Conservation (phyloP, 2,888 invertebrate species). For the Amblyjoppa fuscipennis region DNA sequence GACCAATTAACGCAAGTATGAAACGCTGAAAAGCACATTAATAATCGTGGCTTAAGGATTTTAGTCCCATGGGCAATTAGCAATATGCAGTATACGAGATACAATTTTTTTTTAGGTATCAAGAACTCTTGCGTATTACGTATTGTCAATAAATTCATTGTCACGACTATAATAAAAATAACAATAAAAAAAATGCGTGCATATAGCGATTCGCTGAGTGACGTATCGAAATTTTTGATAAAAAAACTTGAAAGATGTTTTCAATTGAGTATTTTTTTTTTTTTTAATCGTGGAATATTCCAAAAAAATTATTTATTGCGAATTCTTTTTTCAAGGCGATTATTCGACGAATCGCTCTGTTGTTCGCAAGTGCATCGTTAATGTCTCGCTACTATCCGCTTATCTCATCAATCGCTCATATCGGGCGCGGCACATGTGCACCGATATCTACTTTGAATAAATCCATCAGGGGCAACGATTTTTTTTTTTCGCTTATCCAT, state of each 20-base stretch:
- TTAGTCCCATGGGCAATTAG: too few relatives aligned
- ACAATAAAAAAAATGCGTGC: too few relatives aligned
- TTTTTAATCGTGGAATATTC: conserved; percentile 37
- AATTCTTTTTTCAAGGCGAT: not conserved
- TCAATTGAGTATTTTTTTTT: not conserved
- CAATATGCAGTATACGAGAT: too few relatives aligned
- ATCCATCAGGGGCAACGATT: conserved; percentile 41
- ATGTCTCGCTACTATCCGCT: conserved; percentile 31
- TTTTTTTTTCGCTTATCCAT: conserved; percentile 46
- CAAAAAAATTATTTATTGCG: conserved; percentile 33
- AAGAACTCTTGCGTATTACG: too few relatives aligned
- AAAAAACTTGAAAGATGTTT: not conserved
- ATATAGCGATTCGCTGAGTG: not conserved
- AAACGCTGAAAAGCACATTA: too few relatives aligned
- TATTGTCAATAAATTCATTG: too few relatives aligned
- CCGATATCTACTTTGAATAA: conserved; percentile 43
- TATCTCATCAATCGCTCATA: not conserved
- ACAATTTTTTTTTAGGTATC: too few relatives aligned
- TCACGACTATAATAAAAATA: too few relatives aligned
- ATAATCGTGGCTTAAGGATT: too few relatives aligned
- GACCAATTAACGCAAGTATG: too few relatives aligned
- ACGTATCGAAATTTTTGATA: not conserved
- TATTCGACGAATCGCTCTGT: not conserved
- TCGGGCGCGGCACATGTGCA: not conserved
- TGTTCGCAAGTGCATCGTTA: conserved; percentile 23